Evolutionary conservation across 2,113 vertebrate genomes (phyloP), one percentile per base, ranked within the genome.

Genomic region (Halichoeres trimaculatus): DNA sequence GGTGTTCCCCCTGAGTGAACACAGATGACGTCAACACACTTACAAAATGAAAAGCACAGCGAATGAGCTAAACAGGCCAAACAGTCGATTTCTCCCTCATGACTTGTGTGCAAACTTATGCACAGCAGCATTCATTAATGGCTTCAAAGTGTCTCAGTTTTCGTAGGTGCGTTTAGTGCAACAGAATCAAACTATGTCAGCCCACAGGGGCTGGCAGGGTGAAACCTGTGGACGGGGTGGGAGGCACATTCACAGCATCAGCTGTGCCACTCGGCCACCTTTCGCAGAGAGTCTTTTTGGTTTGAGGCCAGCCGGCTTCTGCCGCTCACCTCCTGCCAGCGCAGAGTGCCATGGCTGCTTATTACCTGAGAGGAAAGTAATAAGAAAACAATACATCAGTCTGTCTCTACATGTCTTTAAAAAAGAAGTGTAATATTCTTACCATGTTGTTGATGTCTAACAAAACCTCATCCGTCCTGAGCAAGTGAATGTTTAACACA

Each of bases 321-420:
- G 77, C 89, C 80, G 88, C 95, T 96, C 73, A 96, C 85, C 85
- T 95, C 94, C 75, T 91, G 91, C 97, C 98, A 99, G 58, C 88
- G 90, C 67, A 96, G 78, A 71, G 50, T 78, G 6, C 88, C 77
- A 1, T 53, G 55, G 68, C 88, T 85, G 45, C 54, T 67, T 52
- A 41, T 10, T 74, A 90, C 82, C 93, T 93, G 34, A 56, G 16
- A 57, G 7, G 3, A 24, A 34, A 26, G 36, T 11, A 14, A 23
- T 1, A 4, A 6, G 3, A 30, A 30, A 30, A 30, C 30, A 30
- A 4, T 30, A n/a, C n/a, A n/a, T 30, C 6, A 30, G 30, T 0
- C 3, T 14, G 14, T 16, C 43, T 14, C 40, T 62, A 19, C 24
- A 34, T 11, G 35, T 45, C 9, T 36, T 30, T 19, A 38, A 22